Percentiles rank a stretch among this genome's conserved stretches.
These are phyloP conservation scores for Drosophila sproati DNA, from an alignment of 1,140 invertebrate species.

Conservation along the genomic window DNA sequence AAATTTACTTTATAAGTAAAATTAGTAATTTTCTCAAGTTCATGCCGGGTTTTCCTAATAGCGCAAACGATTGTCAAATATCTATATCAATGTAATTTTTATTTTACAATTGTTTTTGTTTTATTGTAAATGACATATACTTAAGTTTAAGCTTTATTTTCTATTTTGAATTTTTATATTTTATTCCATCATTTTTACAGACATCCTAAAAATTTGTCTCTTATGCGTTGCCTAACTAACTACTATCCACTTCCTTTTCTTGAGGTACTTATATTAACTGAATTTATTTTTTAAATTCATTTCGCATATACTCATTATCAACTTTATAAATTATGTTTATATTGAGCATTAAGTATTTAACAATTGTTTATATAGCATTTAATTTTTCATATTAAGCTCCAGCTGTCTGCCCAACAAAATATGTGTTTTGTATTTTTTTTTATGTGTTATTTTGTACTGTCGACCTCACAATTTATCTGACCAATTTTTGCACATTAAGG, in stretches of 20 bases:
- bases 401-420: neutral
- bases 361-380: neutral
- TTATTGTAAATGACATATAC: conserved; percentile 14
- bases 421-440: neutral
- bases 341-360: conserved; percentile 12
- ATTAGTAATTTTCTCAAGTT: conserved; percentile 22
- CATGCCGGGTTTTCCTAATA: conserved; percentile 8
- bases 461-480: conserved; percentile 5
- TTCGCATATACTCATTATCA: neutral
- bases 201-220: conserved; percentile 32
- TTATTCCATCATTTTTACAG: neutral
- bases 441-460: conserved; percentile 8
- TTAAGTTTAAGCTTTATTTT: neutral
- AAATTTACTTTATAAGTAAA: conserved; percentile 48
- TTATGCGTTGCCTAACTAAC: conserved; percentile 29
- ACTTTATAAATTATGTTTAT: neutral
- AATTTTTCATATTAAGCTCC: neutral
- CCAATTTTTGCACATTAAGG: conserved; percentile 4
- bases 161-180: neutral
- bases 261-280: neutral
- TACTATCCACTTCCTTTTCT: conserved; percentile 2
- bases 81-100: conserved; percentile 22
- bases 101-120: conserved; percentile 12
- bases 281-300: neutral
- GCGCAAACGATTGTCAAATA: conserved; percentile 57